Evolutionary conservation across 2,797 vertebrate genomes (phyloP).

Genomic region (Clarias fuscus): DNA sequence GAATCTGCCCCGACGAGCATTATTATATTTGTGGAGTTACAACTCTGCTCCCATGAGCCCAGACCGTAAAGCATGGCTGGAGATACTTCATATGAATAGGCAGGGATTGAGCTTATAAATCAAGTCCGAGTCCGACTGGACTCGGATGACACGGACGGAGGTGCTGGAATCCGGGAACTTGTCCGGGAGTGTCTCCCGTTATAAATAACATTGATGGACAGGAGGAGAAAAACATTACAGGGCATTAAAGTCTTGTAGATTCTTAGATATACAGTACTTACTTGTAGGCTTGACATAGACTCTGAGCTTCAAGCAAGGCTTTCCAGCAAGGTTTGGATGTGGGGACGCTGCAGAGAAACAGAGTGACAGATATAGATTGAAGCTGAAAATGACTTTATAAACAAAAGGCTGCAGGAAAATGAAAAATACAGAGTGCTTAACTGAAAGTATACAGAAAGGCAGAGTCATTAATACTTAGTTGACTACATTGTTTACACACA

Average conservation of each 20-base stretch:
- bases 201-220: conserved; percentile 43
- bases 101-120: conserved; percentile 41
- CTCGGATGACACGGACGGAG: neutral
- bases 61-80: conserved; percentile 33
- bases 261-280: conserved; percentile 68
- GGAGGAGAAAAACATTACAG: neutral
- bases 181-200: conserved; percentile 4
- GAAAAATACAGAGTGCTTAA: neutral
- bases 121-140: neutral
- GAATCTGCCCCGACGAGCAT: conserved; percentile 35
- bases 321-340: conserved; percentile 81
- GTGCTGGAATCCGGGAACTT: conserved; percentile 15
- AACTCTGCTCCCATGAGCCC: conserved; percentile 27
- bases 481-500: neutral
- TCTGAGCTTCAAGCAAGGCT: conserved; percentile 87
- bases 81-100: conserved; percentile 15
- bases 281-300: conserved; percentile 90
- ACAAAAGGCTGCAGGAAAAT: conserved; percentile 9
- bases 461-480: conserved; percentile 5
- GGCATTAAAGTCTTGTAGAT: neutral
- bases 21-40: conserved; percentile 42
- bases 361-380: conserved; percentile 24
- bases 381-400: conserved; percentile 1
- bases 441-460: neutral
- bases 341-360: conserved; percentile 76